A percentile compares a stretch with the other conserved stretches of the same genome.
Evolutionary conservation across 2,888 invertebrate genomes (phyloP).

Genomic region (Ctena decussata): DNA sequence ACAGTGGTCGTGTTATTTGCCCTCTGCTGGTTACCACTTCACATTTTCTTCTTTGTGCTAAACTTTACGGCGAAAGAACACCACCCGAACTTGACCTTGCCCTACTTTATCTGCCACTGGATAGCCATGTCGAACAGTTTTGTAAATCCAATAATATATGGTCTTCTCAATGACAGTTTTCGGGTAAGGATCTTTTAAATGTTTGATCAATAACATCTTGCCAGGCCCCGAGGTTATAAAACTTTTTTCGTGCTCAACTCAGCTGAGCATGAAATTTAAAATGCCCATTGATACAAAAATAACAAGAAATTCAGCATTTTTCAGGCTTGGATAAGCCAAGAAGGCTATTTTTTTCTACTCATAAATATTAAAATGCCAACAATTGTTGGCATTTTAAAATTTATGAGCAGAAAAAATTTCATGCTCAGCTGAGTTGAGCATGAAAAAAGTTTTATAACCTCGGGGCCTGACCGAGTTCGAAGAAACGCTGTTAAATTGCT

Average conservation of each 20-base stretch:
- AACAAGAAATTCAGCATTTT: too few relatives aligned
- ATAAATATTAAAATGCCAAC: neutral
- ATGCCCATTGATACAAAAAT: too few relatives aligned
- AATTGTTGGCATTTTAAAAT: too few relatives aligned
- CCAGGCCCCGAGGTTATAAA: too few relatives aligned
- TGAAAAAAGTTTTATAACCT: neutral
- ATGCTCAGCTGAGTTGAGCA: too few relatives aligned
- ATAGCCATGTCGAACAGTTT: slow-evolving; percentile 85
- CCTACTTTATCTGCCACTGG: slow-evolving; percentile 77
- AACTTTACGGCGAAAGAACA: slow-evolving; percentile 64
- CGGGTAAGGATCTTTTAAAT: slow-evolving; percentile 74
- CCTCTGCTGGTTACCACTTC: slow-evolving; percentile 80
- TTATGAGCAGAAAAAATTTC: too few relatives aligned
- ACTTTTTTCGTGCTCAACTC: too few relatives aligned
- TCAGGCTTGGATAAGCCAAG: too few relatives aligned
- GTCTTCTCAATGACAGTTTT: slow-evolving; percentile 83
- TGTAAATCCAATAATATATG: slow-evolving; percentile 84
- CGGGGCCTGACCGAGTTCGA: too few relatives aligned
- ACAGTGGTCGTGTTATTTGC: slow-evolving; percentile 83
- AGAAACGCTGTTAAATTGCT: too few relatives aligned
- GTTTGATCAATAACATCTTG: neutral
- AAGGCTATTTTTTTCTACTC: too few relatives aligned
- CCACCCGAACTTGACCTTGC: slow-evolving; percentile 48
- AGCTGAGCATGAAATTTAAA: too few relatives aligned
- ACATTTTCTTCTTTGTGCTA: slow-evolving; percentile 77